A percentile compares a stretch with the other conserved stretches of the same genome.
These are phyloP conservation scores for Microcebus jonahi DNA, from an alignment of 2,113 vertebrate species.

Conservation along the genomic window DNA sequence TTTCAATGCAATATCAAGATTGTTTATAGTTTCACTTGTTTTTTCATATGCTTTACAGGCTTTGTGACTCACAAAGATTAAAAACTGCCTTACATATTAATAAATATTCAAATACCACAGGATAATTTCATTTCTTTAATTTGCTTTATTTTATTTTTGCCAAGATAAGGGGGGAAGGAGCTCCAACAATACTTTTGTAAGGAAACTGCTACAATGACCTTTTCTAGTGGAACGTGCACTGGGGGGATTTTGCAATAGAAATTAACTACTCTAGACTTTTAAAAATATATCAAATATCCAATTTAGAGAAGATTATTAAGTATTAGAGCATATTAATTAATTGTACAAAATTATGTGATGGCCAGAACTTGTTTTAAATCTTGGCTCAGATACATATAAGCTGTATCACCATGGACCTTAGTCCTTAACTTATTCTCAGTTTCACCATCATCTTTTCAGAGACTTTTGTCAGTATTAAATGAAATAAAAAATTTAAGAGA, in stretches of 20 bases:
- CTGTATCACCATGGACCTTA: not conserved
- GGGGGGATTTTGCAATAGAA: not conserved
- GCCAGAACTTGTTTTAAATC: not conserved
- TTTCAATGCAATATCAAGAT: not conserved
- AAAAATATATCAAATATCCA: not conserved
- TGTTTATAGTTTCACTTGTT: not conserved
- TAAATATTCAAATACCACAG: not conserved
- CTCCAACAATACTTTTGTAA: not conserved
- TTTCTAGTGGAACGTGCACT: not conserved
- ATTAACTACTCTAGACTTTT: not conserved
- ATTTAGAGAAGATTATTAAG: not conserved
- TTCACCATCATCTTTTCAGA: not conserved
- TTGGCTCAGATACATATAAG: not conserved
- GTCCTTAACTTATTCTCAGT: not conserved
- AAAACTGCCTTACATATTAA: not conserved
- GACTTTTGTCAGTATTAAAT: not conserved
- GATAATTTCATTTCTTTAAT: not conserved
- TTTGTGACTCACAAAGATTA: not conserved
- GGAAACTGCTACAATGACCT: not conserved
- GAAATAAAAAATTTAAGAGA: not conserved
- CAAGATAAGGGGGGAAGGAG: not conserved
- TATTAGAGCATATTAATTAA: not conserved
- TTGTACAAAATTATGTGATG: not conserved
- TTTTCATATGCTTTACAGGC: not conserved
- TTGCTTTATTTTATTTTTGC: not conserved